Evolutionary conservation across 2,113 vertebrate genomes (phyloP), one percentile per base, ranked within the genome.

Genomic region (Gymnocephalus cernua): DNA sequence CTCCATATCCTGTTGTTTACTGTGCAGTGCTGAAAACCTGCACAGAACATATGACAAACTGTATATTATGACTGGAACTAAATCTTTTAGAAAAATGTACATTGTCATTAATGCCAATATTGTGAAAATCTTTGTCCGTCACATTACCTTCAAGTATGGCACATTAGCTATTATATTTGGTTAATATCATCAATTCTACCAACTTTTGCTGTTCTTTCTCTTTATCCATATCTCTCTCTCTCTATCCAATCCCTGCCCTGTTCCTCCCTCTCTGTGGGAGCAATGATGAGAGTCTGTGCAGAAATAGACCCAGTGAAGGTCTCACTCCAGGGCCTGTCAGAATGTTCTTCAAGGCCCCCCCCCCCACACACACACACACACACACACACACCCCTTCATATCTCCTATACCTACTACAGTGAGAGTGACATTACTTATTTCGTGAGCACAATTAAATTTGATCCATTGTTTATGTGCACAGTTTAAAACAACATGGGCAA

Each of bases 261-360:
- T 44, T 51, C 63, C 68, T 62, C 11, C 35, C 45, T 79, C 83
- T 83, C 85, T 54, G 74, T 75, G 74, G 74, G 74, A 71, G 48
- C 61, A 74, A 77, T 74, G 84, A 86, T 84, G 83, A 88, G 85
- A 77, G 69, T 85, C 80, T 81, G 74, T 50, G 80, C 84, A 90
- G 57, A 73, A 56, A 51, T 35, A 58, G 78, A 82, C 59, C 67
- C 68, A 77, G 74, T 61, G 71, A 85, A 74, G 76, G 85, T 86
- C 69, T 84, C 69, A 70, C 89, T 72, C 61, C 80, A 73, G 79
- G 70, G 83, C 57, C 59, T 57, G 79, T 87, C 74, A 84, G 61
- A 74, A 44, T 80, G 66, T 67, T 67, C 81, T 65, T 88, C 61
- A 58, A n/a, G 21, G 8, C 35, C n/a, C 15, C 65, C 70, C 53